phyloP scores from a whole-genome alignment of 64 coral and sea anemone species.

The Montipora capricornis region DNA sequence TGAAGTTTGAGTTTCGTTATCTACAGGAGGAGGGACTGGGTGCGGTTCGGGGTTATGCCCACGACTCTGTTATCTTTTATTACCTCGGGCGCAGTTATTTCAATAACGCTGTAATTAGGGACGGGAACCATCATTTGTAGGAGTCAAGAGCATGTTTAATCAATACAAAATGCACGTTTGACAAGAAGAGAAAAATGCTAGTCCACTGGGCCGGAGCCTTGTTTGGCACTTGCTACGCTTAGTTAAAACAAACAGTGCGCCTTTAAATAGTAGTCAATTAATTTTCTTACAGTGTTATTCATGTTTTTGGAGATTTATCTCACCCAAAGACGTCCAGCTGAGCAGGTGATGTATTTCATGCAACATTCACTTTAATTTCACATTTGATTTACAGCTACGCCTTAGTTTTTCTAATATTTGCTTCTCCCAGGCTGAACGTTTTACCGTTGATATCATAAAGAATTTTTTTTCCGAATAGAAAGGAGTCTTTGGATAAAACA shows the following conservation, averaged over 20 bases:
- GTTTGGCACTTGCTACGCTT: neutral
- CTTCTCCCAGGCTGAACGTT: neutral
- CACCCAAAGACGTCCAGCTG: neutral
- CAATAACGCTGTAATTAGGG: conserved; percentile 15
- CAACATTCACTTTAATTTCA: neutral
- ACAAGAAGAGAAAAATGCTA: neutral
- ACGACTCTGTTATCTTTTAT: conserved; percentile 20
- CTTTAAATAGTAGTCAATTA: neutral
- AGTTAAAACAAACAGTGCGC: neutral
- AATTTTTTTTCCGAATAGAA: neutral
- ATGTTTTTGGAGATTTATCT: neutral
- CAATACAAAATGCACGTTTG: neutral
- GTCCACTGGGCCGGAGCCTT: neutral
- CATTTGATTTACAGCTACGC: neutral
- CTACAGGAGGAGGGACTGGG: conserved; percentile 11
- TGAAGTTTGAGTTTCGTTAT: neutral
- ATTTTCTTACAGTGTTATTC: neutral
- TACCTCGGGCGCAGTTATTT: conserved; percentile 20
- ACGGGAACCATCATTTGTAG: conserved; percentile 12
- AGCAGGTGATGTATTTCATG: conserved; percentile 4
- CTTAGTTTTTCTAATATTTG: neutral
- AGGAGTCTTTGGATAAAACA: neutral
- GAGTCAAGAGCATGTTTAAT: conserved; percentile 1
- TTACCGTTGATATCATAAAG: neutral
- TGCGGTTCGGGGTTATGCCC: neutral